phyloP scores from a whole-genome alignment of 2,888 invertebrate genomes.

The Clivina fossor region DNA sequence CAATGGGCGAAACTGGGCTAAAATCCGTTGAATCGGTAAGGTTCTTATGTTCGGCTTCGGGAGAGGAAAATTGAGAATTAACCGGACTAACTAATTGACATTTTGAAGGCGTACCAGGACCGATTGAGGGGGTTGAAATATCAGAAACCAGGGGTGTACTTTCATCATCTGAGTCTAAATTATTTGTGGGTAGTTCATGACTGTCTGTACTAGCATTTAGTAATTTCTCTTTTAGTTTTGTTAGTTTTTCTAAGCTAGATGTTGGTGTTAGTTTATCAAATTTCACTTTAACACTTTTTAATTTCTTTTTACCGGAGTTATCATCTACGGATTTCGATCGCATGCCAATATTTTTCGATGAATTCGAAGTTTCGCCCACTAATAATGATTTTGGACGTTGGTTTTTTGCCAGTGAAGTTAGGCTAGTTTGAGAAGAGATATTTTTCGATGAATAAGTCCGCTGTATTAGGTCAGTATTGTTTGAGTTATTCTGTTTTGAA shows the following conservation, averaged over 20 bases:
- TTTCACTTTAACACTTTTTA: slow-evolving; percentile 9
- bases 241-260: slow-evolving; percentile 47
- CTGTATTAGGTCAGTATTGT: not conserved
- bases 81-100: slow-evolving; percentile 39
- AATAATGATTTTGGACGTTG: slow-evolving; percentile 38
- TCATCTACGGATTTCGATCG: slow-evolving; percentile 21
- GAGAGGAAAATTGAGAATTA: slow-evolving; percentile 43
- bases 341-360: slow-evolving; percentile 9
- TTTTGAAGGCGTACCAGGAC: not conserved
- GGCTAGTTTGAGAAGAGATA: slow-evolving; percentile 27
- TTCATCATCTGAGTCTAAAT: slow-evolving; percentile 63
- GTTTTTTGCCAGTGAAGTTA: not conserved
- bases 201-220: slow-evolving; percentile 48
- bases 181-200: slow-evolving; percentile 27
- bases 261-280: slow-evolving; percentile 36
- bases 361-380: slow-evolving; percentile 40
- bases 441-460: slow-evolving; percentile 27
- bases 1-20: slow-evolving; percentile 23
- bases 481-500: slow-evolving; percentile 26
- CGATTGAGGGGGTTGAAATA: slow-evolving; percentile 46
- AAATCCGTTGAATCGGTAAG: slow-evolving; percentile 25
- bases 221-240: slow-evolving; percentile 50
- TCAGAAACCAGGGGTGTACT: slow-evolving; percentile 66
- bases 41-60: slow-evolving; percentile 27
- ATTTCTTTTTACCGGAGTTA: too few relatives aligned